Base-by-base conservation (phyloP, 1,140 invertebrate species). In the Drosophila micromelanica region DNA sequence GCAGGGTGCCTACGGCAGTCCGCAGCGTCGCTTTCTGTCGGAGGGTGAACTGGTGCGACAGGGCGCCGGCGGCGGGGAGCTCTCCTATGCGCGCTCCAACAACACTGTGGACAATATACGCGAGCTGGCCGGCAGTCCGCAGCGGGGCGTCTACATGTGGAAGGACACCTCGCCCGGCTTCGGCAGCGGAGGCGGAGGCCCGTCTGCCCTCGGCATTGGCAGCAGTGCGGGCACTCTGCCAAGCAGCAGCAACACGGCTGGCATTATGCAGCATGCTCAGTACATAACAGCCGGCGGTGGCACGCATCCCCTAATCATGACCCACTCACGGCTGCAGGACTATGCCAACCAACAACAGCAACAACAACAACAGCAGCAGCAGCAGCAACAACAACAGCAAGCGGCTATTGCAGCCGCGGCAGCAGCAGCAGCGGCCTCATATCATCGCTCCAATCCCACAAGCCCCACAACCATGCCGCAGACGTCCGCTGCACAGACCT, bases 11-110 rank as follows among this genome's bases (percentile, higher is more conserved):
- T 82, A 90, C 23, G 92, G 93, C 51, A 96, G 95, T 91, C 96
- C 96, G 3, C 96, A 97, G 91, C 94, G 97, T 1, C 95, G 96
- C 52, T 97, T 97, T 92, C 94, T 97, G 30, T 97, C 96, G 9
- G 97, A 97, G 91, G 96, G 96, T 57, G 96, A 97, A 92, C 93
- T 97, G 67, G 94, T 97, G 51, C 94, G 96, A n/a, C 95, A 96
- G 78, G 94, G 93, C 37, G 94, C 94, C 12, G 94, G 94, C 75
- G 78, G 75, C 27, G 90, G 80, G 27, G 94, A 94, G 65, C 86
- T 94, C 38, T 92, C 93, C 5, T 93, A 94, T 79, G 93, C 94
- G 5, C 79, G 93, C 59, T 93, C 94, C 63, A 94, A 94, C 78
- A 94, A 94, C 82, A 95, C 94, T 0, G 94, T 94, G 62, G 95